phyloP scores from a whole-genome alignment of 1,140 invertebrate species.

The Lucilia cuprina region DNA sequence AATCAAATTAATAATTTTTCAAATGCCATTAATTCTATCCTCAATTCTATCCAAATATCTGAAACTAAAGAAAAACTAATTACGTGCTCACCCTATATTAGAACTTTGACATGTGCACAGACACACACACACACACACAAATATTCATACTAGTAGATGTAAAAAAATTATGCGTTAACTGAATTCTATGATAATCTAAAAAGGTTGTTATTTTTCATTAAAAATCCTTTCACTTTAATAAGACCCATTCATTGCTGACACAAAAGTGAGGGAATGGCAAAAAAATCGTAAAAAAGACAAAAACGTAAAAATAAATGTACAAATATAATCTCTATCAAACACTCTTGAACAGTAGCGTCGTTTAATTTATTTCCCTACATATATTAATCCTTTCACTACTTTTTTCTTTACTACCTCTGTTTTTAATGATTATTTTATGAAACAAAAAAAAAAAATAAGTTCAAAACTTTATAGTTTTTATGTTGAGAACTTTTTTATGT shows the following conservation, averaged over 20 bases:
- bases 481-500: not conserved
- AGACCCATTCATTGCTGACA: not conserved
- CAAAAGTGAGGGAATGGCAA: too few species aligned
- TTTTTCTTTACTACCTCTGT: not conserved
- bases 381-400: not conserved
- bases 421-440: not conserved
- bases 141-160: not conserved
- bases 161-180: not conserved
- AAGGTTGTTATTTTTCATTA: not conserved
- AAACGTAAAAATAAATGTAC: not conserved
- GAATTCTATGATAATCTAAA: not conserved
- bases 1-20: too few species aligned
- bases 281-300: too few species aligned
- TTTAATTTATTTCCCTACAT: not conserved
- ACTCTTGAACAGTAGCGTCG: not conserved
- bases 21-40: too few species aligned
- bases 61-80: too few species aligned
- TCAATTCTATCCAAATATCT: too few species aligned
- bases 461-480: not conserved
- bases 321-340: not conserved
- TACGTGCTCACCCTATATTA: too few species aligned
- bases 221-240: conserved; percentile 15
- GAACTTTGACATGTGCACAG: too few species aligned
- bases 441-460: not conserved
- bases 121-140: too few species aligned